Base-by-base conservation (phyloP, 2,113 vertebrate genomes). In the Puntigrus tetrazona region DNA sequence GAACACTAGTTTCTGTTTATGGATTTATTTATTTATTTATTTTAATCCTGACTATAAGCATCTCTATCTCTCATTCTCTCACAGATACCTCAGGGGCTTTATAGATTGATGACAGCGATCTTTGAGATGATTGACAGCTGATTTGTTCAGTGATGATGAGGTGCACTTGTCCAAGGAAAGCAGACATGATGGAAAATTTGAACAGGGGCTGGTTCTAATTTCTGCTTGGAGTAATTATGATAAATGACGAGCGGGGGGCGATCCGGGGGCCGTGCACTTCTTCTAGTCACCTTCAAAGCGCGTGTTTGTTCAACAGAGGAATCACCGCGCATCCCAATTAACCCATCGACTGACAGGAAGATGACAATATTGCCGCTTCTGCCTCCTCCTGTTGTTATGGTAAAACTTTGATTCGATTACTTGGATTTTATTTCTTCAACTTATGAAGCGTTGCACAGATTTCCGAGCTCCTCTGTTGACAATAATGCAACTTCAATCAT, bases 21-120 rank as follows among this genome's bases (percentile, higher is more conserved):
- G 83, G 81, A 57, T 87, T 85, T 76, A 84, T 85, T 70, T 84
- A 63, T 72, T 69, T 83, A 67, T 83, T 78, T 81, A 84, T 82
- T 86, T 69, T 88, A 78, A 91, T 90, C 88, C 85, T 85, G 70
- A 78, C 79, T 50, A 78, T 81, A 80, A 80, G 59, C 77, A 80
- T 78, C 61, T 81, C 72, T 76, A 43, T 84, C 72, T 69, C 67
- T 69, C 50, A 61, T 55, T 38, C 13, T 29, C 43, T 72, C 34
- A 50, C 43, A 36, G 43, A 81, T 86, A 83, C 82, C 90, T 0
- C 10, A 91, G 93, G 92, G 55, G 89, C 89, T 92, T 94, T 93
- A 92, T 93, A 92, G 93, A 94, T 94, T 90, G 92, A 92, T 91
- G 91, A 92, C 89, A 89, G 92, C 89, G 90, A 89, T 92, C 87